Base-by-base conservation (phyloP, 2,797 vertebrate genomes). In the Parambassis ranga region DNA sequence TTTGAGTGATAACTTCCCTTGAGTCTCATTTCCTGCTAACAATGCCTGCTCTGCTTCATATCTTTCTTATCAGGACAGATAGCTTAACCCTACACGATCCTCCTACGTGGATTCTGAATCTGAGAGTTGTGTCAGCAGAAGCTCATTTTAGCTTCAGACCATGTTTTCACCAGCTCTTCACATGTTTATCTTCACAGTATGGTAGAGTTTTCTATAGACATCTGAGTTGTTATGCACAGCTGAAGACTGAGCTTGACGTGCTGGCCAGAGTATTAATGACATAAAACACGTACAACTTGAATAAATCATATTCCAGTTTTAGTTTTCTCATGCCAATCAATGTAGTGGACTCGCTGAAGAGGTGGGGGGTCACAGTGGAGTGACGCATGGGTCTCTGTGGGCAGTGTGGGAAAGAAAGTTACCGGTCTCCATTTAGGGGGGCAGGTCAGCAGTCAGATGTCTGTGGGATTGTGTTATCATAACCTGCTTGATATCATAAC, bases 361-460 rank as follows among this genome's bases (percentile, higher is more conserved):
- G 82, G 80, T 81, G 79, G 76, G 52, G 86, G 87, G 81, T 57
- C 79, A 77, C 19, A 31, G 68, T 59, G 49, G 42, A 75, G 66
- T 90, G 88, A 91, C 41, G 76, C 65, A 83, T 18, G 55, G 73
- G 38, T 77, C 57, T 59, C 32, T 41, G 38, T 35, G 5, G 50
- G 52, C 67, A 37, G 71, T 89, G 82, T 92, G 91, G 88, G 89
- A 92, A 90, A 80, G 42, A 72, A 53, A 60, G 62, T 27, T 31
- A 27, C 47, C 28, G 48, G 36, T 39, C 63, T 55, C 20, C 22
- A 56, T 60, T 59, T 50, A 64, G n/a, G 38, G 11, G 42, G 38
- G 49, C 10, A 41, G 64, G 70, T 84, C 77, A 56, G 51, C 16
- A 48, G 63, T 76, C 66, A 77, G 42, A 77, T 52, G 61, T 77